Evolutionary conservation across 2,888 invertebrate species (phyloP), one percentile per base, ranked within the genome.

Genomic region (Stenichneumon culpator): DNA sequence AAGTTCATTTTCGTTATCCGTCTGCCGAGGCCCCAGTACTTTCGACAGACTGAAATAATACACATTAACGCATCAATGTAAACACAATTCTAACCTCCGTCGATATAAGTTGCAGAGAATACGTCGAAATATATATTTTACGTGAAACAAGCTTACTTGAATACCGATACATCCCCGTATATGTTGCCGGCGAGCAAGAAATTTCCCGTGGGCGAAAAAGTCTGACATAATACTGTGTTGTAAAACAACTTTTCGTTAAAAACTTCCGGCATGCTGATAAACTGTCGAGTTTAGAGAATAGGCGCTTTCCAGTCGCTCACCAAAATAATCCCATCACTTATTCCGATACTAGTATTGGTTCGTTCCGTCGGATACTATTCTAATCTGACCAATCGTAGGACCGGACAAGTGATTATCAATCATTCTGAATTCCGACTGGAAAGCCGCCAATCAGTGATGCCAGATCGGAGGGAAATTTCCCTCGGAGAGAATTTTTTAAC

Each of bases 131-230:
- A 19, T 14, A 28, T 16, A 28, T 65, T 79, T 25, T 47, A 50
- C 32, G 1, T n/a, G 2, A 2, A 73, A 67, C 44, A 78, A 83
- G 95, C 96, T 96, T 94, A 98, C 98, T 97, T 97, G 93, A 96
- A 98, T 75, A 98, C 95, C 44, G 97, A 97, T 77, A 98, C 95
- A 92, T 97, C 96, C 5, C 98, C 98, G 93, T 97, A 98, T 90
- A 97, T 97, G 94, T 97, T 98, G 22, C 97, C 98, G 87, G 97
- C 97, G 81, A 97, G 95, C 75, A 98, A 95, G 94, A 96, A 98
- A 92, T 97, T 96, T 6, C 98, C 97, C 92, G 97, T 97, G 0
- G 97, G 96, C 0, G 98, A 98, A 93, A 97, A 97, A 1, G 97
- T 95, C 94, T 98, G 98, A 39, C 97, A 96, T 86, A 97, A 95